A percentile compares a stretch with the other conserved stretches of the same genome.
Evolutionary conservation across 2,888 invertebrate species (phyloP).

Genomic region (Lingula anatina): DNA sequence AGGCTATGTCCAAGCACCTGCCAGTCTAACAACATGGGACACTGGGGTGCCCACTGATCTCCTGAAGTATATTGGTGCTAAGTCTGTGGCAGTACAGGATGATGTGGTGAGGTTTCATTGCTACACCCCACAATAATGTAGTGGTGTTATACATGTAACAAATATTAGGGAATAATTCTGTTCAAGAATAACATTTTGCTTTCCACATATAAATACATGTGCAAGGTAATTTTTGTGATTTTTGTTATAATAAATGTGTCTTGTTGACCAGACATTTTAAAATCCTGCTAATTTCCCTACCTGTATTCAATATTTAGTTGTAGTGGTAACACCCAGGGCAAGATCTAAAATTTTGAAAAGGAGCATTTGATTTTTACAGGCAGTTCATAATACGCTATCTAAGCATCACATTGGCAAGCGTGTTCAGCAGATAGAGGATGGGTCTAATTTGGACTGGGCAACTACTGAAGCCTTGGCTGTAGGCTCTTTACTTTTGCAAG

Average conservation of each 20-base stretch:
- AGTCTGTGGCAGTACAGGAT: slow-evolving; percentile 72
- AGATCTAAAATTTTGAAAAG: neutral
- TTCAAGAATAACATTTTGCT: neutral
- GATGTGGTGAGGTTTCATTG: slow-evolving; percentile 67
- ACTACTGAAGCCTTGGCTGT: slow-evolving; percentile 92
- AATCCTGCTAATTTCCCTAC: neutral
- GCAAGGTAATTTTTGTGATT: neutral
- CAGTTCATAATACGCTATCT: slow-evolving; percentile 75
- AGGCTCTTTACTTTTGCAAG: slow-evolving; percentile 70
- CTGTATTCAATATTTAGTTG: neutral
- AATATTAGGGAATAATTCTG: no score
- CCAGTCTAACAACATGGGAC: slow-evolving; percentile 68
- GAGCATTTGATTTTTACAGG: slow-evolving; percentile 18
- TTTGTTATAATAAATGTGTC: neutral
- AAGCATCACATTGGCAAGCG: slow-evolving; percentile 63
- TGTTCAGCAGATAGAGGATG: slow-evolving; percentile 65
- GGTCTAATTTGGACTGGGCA: slow-evolving; percentile 81
- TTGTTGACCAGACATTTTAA: neutral
- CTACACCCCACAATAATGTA: neutral
- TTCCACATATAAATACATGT: no score
- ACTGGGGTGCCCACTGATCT: slow-evolving; percentile 76
- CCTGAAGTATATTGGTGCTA: slow-evolving; percentile 71
- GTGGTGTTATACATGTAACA: no score
- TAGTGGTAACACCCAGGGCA: no score
- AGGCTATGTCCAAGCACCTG: slow-evolving; percentile 65